A percentile compares a stretch with the other conserved stretches of the same genome.
These are phyloP conservation scores for Cataglyphis livida DNA, from an alignment of 2,888 invertebrate genomes.

Conservation along the genomic window DNA sequence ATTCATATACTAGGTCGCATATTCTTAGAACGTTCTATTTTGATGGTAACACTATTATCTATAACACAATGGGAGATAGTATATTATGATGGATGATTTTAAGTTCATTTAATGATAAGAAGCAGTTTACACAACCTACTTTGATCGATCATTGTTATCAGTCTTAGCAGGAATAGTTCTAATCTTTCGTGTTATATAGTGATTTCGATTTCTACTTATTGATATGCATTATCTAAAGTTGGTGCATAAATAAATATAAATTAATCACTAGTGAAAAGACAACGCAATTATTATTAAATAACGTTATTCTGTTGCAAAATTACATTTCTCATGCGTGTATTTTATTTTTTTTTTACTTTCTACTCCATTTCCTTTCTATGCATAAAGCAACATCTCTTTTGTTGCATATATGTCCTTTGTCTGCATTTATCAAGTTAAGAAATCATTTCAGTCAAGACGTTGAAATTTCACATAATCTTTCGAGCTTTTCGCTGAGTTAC, in stretches of 20 bases:
- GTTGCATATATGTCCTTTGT: background rate
- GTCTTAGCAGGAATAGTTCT: background rate
- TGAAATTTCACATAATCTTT: conserved; percentile 24
- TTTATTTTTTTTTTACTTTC: conserved; percentile 3
- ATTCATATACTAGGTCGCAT: background rate
- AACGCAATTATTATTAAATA: conserved; percentile 40
- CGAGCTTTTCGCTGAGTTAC: background rate
- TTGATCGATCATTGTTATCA: conserved; percentile 9
- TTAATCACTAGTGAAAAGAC: background rate
- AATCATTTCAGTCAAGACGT: conserved; percentile 52
- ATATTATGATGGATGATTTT: background rate
- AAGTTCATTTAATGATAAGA: background rate
- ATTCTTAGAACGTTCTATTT: background rate
- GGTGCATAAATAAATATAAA: background rate
- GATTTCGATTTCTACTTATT: background rate
- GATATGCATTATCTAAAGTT: background rate
- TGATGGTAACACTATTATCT: background rate
- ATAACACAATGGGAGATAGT: background rate
- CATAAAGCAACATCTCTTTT: conserved; percentile 1
- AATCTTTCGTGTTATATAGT: background rate
- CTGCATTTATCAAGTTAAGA: conserved; percentile 27
- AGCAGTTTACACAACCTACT: conserved; percentile 2
- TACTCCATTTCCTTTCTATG: background rate
- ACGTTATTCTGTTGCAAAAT: conserved; percentile 34
- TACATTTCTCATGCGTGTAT: conserved; percentile 28